Conservation (phyloP, 2,113 vertebrate genomes). For the Burhinus bistriatus region DNA sequence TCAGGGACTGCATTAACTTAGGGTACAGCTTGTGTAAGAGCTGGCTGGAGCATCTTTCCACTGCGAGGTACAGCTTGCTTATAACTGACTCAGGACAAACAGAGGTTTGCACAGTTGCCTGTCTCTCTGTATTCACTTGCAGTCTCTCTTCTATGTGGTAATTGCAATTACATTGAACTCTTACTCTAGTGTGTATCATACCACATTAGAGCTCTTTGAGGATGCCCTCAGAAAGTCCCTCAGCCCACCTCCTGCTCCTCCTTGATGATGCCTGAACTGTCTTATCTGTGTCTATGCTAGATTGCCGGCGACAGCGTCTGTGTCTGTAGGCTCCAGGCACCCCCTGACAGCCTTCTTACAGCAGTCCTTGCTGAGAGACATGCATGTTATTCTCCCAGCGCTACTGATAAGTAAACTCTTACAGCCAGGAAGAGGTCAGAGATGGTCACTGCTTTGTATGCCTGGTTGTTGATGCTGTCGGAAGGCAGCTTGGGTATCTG, state of each 20-base stretch:
- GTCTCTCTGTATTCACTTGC: neutral
- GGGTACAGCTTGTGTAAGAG: neutral
- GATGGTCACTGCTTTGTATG: neutral
- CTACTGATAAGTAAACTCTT: neutral
- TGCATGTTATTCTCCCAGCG: neutral
- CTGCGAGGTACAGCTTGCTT: neutral
- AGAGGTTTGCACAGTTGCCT: neutral
- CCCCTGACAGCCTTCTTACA: neutral
- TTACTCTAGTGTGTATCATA: neutral
- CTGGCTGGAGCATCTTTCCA: neutral
- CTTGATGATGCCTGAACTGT: neutral
- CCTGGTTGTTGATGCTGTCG: neutral
- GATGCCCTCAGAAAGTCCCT: neutral
- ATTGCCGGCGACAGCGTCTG: neutral
- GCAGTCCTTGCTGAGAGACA: neutral
- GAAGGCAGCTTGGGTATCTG: neutral
- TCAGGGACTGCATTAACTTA: no score
- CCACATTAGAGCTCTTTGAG: neutral
- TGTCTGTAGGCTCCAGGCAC: neutral
- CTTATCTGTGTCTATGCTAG: neutral
- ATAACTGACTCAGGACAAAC: neutral
- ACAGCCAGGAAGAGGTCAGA: neutral
- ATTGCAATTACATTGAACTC: neutral
- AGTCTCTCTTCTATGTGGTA: neutral
- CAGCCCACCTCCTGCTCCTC: neutral